phyloP scores from a whole-genome alignment of 2,888 invertebrate species.

The Trichopoda pennipes region DNA sequence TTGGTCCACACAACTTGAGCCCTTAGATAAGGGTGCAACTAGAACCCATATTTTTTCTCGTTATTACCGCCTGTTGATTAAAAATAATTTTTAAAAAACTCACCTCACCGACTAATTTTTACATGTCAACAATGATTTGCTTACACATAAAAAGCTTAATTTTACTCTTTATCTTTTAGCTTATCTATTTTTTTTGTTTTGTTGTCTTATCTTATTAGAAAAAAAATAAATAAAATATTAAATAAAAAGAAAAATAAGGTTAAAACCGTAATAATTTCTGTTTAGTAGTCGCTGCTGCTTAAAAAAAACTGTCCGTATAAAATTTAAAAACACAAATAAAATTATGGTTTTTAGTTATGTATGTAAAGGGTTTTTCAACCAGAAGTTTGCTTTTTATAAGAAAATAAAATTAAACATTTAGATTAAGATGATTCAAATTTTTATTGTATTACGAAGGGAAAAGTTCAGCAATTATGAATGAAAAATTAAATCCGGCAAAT shows the following conservation, averaged over 20 bases:
- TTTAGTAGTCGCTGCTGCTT: conserved; percentile 9
- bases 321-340: neutral
- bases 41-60: no score
- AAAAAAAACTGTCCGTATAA: neutral
- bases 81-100: neutral
- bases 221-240: neutral
- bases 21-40: no score
- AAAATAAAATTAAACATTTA: no score
- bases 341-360: no score
- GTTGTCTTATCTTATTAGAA: conserved; percentile 34
- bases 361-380: no score
- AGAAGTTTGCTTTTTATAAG: no score
- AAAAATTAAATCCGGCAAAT: no score
- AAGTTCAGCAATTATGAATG: no score
- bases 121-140: neutral
- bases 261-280: neutral
- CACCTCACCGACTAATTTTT: neutral
- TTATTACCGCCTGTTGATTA: neutral
- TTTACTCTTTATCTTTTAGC: conserved; percentile 25
- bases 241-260: neutral
- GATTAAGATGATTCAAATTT: no score
- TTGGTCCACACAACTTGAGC: no score
- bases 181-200: conserved; percentile 45
- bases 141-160: neutral
- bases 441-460: no score